These are phyloP conservation scores for Desmodus rotundus DNA, from an alignment of 2,113 vertebrate species.

Conservation along the genomic window DNA sequence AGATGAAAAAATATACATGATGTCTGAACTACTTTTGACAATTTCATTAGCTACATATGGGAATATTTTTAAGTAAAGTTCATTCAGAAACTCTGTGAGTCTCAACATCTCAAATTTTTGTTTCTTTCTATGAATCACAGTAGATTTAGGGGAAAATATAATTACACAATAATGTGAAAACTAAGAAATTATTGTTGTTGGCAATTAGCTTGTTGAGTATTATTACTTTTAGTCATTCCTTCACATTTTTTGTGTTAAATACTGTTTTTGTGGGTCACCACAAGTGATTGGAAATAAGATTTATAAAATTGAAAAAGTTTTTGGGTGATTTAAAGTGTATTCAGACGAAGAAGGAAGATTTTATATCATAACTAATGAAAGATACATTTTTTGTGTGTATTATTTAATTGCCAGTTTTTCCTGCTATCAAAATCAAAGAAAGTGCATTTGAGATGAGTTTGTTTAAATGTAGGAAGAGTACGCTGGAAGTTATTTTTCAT, in stretches of 20 bases:
- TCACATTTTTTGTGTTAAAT: not conserved
- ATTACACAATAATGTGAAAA: not conserved
- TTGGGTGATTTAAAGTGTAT: not conserved
- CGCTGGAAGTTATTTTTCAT: not conserved
- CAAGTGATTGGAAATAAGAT: not conserved
- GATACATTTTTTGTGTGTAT: not conserved
- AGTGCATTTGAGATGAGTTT: not conserved
- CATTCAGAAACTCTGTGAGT: not conserved
- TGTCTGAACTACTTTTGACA: not conserved
- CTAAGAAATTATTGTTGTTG: not conserved
- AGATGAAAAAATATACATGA: not conserved
- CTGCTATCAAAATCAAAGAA: not conserved
- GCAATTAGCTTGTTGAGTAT: not conserved
- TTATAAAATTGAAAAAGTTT: not conserved
- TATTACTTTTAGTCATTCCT: not conserved
- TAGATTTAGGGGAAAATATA: not conserved
- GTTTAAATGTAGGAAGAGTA: not conserved
- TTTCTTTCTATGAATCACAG: not conserved
- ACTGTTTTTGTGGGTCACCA: not conserved
- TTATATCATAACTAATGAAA: not conserved
- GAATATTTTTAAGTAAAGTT: conserved; percentile 7
- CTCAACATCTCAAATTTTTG: not conserved
- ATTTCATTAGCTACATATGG: not conserved
- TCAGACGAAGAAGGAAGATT: not conserved
- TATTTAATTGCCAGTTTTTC: not conserved